A percentile compares a stretch with the other conserved stretches of the same genome.
These are phyloP conservation scores for Salvator merianae DNA, from an alignment of 2,113 vertebrate genomes.

Conservation along the genomic window DNA sequence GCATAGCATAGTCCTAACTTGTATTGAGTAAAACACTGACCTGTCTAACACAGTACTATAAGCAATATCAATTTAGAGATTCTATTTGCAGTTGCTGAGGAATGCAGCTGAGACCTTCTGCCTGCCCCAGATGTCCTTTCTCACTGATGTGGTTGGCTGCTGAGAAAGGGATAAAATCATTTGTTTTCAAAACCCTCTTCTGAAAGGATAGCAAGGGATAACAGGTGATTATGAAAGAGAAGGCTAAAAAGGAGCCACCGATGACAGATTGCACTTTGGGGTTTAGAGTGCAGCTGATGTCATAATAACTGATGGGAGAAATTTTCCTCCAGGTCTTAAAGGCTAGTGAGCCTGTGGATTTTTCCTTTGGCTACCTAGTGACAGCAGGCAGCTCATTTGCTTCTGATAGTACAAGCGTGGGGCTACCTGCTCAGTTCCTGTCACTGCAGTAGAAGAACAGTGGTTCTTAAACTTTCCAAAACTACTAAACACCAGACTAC, in stretches of 20 bases:
- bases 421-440: background rate
- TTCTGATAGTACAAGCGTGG: background rate
- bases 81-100: background rate
- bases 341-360: background rate
- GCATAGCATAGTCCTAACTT: too few relatives aligned
- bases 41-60: background rate
- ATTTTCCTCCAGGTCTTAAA: constrained; percentile 10
- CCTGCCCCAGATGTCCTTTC: background rate
- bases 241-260: background rate
- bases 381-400: background rate
- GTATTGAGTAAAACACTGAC: too few relatives aligned
- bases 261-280: background rate
- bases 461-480: too few relatives aligned
- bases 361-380: background rate
- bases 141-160: background rate
- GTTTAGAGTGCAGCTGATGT: background rate
- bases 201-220: background rate
- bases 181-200: background rate
- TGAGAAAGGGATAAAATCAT: background rate
- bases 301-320: background rate
- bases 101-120: background rate
- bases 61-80: too few relatives aligned
- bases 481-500: too few relatives aligned
- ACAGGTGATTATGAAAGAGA: background rate
- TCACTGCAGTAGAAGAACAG: background rate